Evolutionary conservation across 1,140 invertebrate genomes (phyloP).

Genomic region (Heliothis subflexa): DNA sequence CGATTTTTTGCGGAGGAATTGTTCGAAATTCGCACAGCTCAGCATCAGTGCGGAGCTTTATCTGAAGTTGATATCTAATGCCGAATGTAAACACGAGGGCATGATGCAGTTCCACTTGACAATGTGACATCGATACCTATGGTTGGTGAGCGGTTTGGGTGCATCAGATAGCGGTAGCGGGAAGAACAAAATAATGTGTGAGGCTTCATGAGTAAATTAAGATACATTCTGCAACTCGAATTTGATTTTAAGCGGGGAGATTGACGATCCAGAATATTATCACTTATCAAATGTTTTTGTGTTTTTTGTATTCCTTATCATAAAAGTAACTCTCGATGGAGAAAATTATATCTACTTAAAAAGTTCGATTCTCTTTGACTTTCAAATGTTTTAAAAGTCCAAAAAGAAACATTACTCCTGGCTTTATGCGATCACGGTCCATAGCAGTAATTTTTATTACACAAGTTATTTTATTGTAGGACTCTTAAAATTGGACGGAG

Average conservation of each 20-base stretch:
- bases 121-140: conserved; percentile 45
- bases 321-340: neutral
- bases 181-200: neutral
- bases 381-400: neutral
- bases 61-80: conserved; percentile 56
- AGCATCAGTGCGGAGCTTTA: conserved; percentile 13
- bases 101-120: conserved; percentile 55
- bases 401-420: neutral
- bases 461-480: neutral
- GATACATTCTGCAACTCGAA: neutral
- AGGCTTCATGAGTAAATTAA: neutral
- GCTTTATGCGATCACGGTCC: neutral
- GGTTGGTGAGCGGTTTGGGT: conserved; percentile 9
- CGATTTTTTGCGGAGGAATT: neutral
- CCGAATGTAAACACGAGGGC: conserved; percentile 52
- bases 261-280: too few species aligned
- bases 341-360: neutral
- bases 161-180: neutral
- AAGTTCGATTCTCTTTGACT: neutral
- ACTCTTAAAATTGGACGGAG: neutral
- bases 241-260: neutral
- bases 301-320: neutral
- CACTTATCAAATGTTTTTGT: too few species aligned
- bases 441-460: neutral
- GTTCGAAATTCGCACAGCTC: neutral